phyloP scores from a whole-genome alignment of 1,140 invertebrate species.

The Muscidifurax raptorellus region DNA sequence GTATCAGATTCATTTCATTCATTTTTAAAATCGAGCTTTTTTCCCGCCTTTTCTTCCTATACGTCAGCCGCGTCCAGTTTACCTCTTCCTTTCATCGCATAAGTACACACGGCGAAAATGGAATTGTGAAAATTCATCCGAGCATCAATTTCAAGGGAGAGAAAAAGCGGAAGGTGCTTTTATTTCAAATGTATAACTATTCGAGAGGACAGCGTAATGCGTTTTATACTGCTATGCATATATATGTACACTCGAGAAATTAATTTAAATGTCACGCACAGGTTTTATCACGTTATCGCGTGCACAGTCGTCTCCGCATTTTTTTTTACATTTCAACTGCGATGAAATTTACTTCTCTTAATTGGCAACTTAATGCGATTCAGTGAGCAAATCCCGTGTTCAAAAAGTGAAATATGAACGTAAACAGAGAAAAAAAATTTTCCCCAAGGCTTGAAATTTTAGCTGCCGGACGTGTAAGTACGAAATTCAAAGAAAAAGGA shows the following conservation, averaged over 20 bases:
- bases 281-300: background rate
- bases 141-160: background rate
- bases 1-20: background rate
- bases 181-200: background rate
- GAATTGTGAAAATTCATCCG: background rate
- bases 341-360: background rate
- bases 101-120: background rate
- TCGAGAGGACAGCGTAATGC: too few relatives aligned
- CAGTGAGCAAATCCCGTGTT: too few relatives aligned
- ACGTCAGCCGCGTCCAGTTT: background rate
- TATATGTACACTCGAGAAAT: background rate
- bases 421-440: too few relatives aligned
- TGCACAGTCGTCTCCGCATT: background rate
- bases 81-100: background rate
- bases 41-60: background rate
- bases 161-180: background rate
- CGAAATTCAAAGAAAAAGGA: too few relatives aligned
- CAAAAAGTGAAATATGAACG: too few relatives aligned
- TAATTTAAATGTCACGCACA: conserved; percentile 24
- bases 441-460: too few relatives aligned
- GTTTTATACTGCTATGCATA: background rate
- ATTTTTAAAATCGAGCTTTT: background rate
- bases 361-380: too few relatives aligned
- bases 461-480: too few relatives aligned
- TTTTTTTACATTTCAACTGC: background rate